Conservation (phyloP, 2,797 vertebrate genomes). For the Sebastes dallii region DNA sequence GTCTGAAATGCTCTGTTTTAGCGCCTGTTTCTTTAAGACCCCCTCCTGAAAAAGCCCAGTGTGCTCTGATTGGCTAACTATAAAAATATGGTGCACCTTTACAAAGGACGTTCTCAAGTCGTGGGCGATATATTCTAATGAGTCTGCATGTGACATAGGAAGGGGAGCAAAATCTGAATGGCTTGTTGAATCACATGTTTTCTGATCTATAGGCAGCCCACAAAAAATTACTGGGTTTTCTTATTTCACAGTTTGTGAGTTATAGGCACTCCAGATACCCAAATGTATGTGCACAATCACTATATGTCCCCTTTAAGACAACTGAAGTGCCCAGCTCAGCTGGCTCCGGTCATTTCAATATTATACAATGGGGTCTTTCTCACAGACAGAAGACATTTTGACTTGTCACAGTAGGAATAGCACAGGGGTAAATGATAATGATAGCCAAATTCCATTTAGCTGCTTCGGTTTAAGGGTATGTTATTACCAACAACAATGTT, state of each 20-base stretch:
- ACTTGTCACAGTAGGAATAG: background rate
- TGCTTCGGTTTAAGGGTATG: background rate
- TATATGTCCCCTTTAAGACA: background rate
- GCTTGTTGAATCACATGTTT: background rate
- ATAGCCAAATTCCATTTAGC: background rate
- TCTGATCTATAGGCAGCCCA: background rate
- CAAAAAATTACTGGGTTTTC: background rate
- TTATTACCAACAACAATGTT: background rate
- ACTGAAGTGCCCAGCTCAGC: background rate
- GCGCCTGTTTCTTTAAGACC: too few species aligned
- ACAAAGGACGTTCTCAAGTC: too few species aligned
- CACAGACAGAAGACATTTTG: background rate
- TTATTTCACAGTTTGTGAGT: background rate
- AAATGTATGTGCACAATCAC: background rate
- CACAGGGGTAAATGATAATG: background rate
- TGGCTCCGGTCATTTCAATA: background rate
- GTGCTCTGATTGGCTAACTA: too few species aligned
- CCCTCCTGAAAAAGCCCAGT: too few species aligned
- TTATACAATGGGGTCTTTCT: background rate
- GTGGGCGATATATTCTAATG: too few species aligned
- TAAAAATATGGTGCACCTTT: too few species aligned
- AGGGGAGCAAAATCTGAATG: too few species aligned
- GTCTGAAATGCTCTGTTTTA: too few species aligned
- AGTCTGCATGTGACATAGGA: too few species aligned
- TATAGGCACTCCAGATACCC: background rate